phyloP scores from a whole-genome alignment of 2,797 vertebrate genomes.

The Chiroxiphia lanceolata region DNA sequence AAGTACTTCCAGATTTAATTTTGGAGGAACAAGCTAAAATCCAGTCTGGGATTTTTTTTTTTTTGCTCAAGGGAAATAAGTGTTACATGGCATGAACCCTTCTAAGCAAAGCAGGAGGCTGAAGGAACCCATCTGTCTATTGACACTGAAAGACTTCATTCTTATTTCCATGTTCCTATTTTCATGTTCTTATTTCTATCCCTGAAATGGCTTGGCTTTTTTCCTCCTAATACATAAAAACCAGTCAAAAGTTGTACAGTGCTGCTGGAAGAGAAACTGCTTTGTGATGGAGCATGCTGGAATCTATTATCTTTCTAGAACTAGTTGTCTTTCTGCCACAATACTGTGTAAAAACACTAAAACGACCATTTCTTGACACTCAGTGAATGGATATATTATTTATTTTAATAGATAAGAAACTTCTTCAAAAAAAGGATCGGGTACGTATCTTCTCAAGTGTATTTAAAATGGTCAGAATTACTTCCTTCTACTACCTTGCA shows the following conservation, averaged over 20 bases:
- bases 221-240: slow-evolving; percentile 41
- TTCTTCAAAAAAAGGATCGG: not conserved
- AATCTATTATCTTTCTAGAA: not conserved
- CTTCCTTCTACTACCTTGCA: not conserved
- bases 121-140: not conserved
- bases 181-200: not conserved
- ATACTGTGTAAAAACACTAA: not conserved
- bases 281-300: not conserved
- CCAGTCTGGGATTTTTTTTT: not conserved
- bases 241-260: not conserved
- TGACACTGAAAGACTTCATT: not conserved
- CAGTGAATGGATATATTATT: not conserved
- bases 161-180: slow-evolving; percentile 14
- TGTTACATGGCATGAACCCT: not conserved
- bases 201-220: slow-evolving; percentile 27
- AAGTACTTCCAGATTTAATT: slow-evolving; percentile 21
- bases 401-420: not conserved
- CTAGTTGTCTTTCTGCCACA: not conserved
- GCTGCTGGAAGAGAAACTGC: not conserved
- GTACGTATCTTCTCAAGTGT: not conserved
- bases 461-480: not conserved
- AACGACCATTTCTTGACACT: not conserved
- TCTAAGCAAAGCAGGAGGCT: not conserved
- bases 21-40: not conserved
- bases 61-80: not conserved